A percentile compares a stretch with the other conserved stretches of the same genome.
Conservation (phyloP, 2,113 vertebrate genomes). For the Zosterops pallidus region DNA sequence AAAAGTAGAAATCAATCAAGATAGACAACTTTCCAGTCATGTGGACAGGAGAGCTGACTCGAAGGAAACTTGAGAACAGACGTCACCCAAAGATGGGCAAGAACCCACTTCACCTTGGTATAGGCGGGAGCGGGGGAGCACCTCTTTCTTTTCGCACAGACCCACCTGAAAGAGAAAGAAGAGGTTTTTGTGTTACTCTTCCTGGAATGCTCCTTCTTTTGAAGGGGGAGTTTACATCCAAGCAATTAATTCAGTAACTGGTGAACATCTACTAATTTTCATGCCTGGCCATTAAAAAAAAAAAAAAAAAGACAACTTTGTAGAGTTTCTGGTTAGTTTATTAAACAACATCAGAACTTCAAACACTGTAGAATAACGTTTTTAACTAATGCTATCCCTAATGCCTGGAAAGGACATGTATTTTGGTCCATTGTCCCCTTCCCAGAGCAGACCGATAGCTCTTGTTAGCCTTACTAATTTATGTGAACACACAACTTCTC, state of each 20-base stretch:
- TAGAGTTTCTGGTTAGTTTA: neutral
- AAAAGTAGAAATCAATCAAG: conserved; percentile 33
- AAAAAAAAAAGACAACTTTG: neutral
- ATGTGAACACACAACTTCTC: neutral
- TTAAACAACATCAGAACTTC: neutral
- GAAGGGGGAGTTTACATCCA: neutral
- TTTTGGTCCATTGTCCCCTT: neutral
- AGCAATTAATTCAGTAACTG: neutral
- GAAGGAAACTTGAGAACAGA: conserved; percentile 23
- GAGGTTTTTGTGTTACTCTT: conserved; percentile 10
- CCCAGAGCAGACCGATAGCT: neutral
- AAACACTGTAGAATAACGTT: neutral
- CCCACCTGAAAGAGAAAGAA: conserved; percentile 76
- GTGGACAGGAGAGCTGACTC: conserved; percentile 39
- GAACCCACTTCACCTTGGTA: conserved; percentile 87
- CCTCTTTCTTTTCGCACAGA: conserved; percentile 91
- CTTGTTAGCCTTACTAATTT: neutral
- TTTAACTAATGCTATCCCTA: neutral
- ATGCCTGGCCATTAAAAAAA: neutral
- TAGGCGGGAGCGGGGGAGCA: conserved; percentile 89
- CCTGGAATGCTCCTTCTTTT: neutral
- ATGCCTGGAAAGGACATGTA: neutral
- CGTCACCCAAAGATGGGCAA: neutral
- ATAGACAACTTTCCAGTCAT: conserved; percentile 26
- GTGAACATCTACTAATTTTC: neutral